Evolutionary conservation across 2,113 vertebrate genomes (phyloP).

Genomic region (Nibea coibor): DNA sequence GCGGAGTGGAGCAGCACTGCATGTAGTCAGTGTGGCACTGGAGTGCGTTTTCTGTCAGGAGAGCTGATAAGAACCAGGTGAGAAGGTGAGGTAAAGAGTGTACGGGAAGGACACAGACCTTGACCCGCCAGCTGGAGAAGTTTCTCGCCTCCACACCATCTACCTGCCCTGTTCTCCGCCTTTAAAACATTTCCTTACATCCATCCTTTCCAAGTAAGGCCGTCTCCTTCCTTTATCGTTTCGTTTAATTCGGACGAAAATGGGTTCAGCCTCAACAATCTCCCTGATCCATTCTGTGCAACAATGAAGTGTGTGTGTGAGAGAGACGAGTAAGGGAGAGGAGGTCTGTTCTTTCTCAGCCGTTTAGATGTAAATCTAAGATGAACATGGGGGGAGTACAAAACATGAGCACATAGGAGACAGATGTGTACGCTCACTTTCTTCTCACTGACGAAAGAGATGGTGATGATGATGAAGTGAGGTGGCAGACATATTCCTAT

Average conservation of each 20-base stretch:
- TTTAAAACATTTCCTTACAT: neutral
- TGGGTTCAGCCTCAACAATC: conserved; percentile 4
- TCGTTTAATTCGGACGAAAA: neutral
- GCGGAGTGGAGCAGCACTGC: conserved; percentile 7
- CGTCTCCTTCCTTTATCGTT: conserved; percentile 19
- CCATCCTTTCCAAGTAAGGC: conserved; percentile 1
- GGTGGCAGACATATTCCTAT: conserved; percentile 13
- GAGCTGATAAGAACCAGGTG: conserved; percentile 54
- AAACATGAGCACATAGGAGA: conserved; percentile 30
- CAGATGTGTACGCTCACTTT: conserved; percentile 26
- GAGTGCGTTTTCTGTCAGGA: conserved; percentile 29
- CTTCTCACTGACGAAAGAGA: conserved; percentile 7
- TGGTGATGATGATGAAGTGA: conserved; percentile 36
- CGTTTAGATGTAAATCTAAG: conserved; percentile 47
- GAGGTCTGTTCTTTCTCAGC: conserved; percentile 59
- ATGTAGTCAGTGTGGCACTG: neutral
- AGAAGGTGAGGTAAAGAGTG: conserved; percentile 27
- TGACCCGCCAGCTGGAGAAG: conserved; percentile 63
- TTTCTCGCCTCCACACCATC: conserved; percentile 5
- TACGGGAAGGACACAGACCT: conserved; percentile 20
- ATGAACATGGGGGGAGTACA: conserved; percentile 11
- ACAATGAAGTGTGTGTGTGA: neutral
- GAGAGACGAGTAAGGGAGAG: neutral
- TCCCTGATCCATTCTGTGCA: neutral
- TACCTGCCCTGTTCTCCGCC: conserved; percentile 26